phyloP scores from a whole-genome alignment of 2,113 vertebrate species.

The Pontoporia blainvillei region DNA sequence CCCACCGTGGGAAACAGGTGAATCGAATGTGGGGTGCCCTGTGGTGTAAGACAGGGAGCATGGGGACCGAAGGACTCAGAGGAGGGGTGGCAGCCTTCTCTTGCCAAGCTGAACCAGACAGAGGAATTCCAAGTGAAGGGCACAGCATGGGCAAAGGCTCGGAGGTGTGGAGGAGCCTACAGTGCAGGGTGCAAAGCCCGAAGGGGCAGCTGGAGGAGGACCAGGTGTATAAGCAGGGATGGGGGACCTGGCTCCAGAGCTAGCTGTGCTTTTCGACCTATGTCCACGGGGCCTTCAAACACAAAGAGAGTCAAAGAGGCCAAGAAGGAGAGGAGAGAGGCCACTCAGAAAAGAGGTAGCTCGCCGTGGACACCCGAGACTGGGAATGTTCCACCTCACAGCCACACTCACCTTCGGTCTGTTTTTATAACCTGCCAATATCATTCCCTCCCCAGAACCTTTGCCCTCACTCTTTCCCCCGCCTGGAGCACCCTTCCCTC shows the following conservation, averaged over 20 bases:
- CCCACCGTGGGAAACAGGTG: not conserved
- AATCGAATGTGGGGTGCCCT: not conserved
- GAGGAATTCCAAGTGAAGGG: not conserved
- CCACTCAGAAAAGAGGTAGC: not conserved
- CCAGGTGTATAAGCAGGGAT: fast-evolving
- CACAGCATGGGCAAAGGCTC: not conserved
- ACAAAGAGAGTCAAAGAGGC: not conserved
- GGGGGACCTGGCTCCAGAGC: not conserved
- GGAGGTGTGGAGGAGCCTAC: not conserved
- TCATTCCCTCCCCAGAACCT: not conserved
- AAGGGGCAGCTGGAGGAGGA: no score
- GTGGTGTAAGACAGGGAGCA: not conserved
- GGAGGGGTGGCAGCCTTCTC: not conserved
- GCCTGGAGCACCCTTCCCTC: not conserved
- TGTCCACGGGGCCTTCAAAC: not conserved
- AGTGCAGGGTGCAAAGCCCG: not conserved
- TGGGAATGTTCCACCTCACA: not conserved
- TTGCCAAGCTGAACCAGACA: not conserved
- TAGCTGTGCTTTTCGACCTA: not conserved
- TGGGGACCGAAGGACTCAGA: not conserved
- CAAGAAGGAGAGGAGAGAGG: not conserved
- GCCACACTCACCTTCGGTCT: not conserved
- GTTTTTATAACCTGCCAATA: not conserved
- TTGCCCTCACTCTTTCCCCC: fast-evolving
- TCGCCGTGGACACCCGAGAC: not conserved